Evolutionary conservation across 2,888 invertebrate genomes (phyloP).

Genomic region (Lasius platythorax): DNA sequence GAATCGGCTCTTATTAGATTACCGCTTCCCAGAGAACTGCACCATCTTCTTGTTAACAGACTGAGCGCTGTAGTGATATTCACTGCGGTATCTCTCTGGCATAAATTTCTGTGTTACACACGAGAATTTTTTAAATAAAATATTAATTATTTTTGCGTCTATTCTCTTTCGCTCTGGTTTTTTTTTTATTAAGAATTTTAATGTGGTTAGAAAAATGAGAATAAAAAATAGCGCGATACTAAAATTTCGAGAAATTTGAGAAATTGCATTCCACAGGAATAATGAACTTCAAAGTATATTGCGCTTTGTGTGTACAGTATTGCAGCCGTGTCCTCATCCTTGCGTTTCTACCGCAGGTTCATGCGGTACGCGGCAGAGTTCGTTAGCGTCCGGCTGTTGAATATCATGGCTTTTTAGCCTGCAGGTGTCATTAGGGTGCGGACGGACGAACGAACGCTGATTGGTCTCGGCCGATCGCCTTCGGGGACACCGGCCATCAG

Average conservation of each 20-base stretch:
- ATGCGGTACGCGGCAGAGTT: constrained; percentile 68
- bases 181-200: background rate
- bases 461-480: constrained; percentile 84
- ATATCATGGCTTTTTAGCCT: constrained; percentile 85
- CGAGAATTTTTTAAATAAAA: background rate
- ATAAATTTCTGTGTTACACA: background rate
- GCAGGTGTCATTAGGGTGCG: constrained; percentile 84
- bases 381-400: constrained; percentile 81
- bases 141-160: background rate
- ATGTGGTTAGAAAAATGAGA: background rate
- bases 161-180: background rate
- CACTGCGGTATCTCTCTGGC: background rate
- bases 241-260: background rate
- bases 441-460: constrained; percentile 80
- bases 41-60: constrained; percentile 30
- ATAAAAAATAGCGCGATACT: too few species aligned
- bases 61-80: background rate
- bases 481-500: constrained; percentile 83
- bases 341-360: constrained; percentile 25
- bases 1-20: constrained; percentile 50
- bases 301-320: background rate
- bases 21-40: constrained; percentile 17
- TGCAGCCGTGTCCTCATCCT: background rate
- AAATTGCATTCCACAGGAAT: background rate
- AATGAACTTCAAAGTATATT: background rate